phyloP scores from a whole-genome alignment of 2,888 invertebrate genomes.

The Lycocerus yunnanus region DNA sequence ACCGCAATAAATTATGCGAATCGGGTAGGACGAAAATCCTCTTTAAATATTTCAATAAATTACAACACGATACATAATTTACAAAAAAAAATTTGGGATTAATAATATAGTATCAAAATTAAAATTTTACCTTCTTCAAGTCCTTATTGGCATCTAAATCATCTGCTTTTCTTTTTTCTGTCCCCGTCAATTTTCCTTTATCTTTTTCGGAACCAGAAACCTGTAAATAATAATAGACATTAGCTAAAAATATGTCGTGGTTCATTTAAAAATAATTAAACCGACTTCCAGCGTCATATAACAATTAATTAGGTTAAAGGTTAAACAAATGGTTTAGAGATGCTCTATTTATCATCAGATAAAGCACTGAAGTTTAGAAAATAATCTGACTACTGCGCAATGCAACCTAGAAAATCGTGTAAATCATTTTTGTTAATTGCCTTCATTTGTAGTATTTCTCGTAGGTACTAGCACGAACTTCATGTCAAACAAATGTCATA shows the following conservation, averaged over 20 bases:
- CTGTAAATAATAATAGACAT: constrained; percentile 55
- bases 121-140: constrained; percentile 81
- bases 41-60: neutral
- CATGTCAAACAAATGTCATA: constrained; percentile 1
- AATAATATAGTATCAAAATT: neutral
- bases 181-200: constrained; percentile 67
- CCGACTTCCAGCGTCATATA: neutral
- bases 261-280: neutral
- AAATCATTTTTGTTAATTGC: constrained; percentile 22
- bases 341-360: neutral
- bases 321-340: neutral
- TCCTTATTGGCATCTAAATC: constrained; percentile 82
- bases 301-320: neutral
- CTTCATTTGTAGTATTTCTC: constrained; percentile 31
- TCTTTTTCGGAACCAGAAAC: constrained; percentile 63
- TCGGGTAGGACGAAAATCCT: neutral
- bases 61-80: neutral
- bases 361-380: neutral
- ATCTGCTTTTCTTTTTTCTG: constrained; percentile 83
- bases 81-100: neutral
- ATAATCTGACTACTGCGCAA: constrained; percentile 16
- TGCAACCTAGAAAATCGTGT: constrained; percentile 2
- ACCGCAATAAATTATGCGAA: neutral
- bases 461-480: constrained; percentile 23
- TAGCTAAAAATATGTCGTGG: neutral